Evolutionary conservation across 1,140 invertebrate genomes (phyloP).

Genomic region (Araneus ventricosus): DNA sequence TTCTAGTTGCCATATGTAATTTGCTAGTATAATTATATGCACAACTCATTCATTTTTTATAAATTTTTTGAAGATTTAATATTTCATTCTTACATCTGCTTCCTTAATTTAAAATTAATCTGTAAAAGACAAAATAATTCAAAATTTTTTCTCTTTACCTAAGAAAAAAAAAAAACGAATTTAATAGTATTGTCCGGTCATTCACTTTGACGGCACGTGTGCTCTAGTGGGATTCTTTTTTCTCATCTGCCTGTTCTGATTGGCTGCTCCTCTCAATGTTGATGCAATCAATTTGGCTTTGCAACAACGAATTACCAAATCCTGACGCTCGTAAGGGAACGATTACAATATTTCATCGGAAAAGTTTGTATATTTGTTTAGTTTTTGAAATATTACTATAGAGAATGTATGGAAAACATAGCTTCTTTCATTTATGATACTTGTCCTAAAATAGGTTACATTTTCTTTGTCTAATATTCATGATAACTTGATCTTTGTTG

Average conservation of each 20-base stretch:
- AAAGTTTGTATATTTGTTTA: neutral
- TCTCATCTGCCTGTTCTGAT: conserved; percentile 8
- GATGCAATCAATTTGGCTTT: conserved; percentile 61
- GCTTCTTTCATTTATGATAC: neutral
- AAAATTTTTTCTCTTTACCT: too few species aligned
- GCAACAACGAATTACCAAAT: neutral
- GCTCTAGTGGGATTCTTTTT: conserved; percentile 25
- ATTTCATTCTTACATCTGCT: too few species aligned
- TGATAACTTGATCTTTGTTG: conserved; percentile 56
- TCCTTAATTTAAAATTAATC: neutral
- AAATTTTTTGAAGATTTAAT: too few species aligned
- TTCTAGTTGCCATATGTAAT: too few species aligned
- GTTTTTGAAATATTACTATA: neutral
- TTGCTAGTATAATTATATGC: too few species aligned
- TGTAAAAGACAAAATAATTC: neutral
- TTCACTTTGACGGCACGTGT: conserved; percentile 57
- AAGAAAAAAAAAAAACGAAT: neutral
- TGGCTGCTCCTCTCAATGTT: conserved; percentile 36
- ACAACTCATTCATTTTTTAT: too few species aligned
- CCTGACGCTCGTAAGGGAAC: neutral
- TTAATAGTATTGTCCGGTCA: conserved; percentile 37
- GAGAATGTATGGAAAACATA: too few species aligned
- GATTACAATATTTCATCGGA: neutral
- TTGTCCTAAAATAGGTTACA: neutral
- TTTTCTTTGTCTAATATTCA: neutral